Conservation (phyloP, 2,113 vertebrate species). For the Eulacestoma nigropectus region DNA sequence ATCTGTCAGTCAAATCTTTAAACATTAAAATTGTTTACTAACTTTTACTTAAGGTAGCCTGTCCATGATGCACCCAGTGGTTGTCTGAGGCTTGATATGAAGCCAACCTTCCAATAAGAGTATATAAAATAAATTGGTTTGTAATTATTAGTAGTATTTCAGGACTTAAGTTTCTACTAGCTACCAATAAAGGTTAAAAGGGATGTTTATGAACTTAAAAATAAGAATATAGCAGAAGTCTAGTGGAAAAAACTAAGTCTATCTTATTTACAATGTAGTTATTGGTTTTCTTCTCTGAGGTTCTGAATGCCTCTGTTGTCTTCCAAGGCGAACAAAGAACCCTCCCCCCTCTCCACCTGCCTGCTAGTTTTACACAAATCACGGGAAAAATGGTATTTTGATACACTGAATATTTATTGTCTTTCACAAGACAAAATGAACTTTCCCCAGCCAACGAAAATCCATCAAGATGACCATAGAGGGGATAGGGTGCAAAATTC, state of each 20-base stretch:
- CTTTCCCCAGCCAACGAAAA: constrained; percentile 1
- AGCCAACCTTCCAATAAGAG: not conserved
- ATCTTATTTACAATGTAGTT: not conserved
- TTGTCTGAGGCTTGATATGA: not conserved
- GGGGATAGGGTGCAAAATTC: constrained; percentile 10
- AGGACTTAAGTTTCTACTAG: not conserved
- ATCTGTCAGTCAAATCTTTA: not conserved
- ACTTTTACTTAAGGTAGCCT: not conserved
- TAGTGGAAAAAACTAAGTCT: not conserved
- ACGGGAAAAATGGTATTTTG: not conserved
- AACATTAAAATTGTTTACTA: not conserved
- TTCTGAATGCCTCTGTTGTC: not conserved
- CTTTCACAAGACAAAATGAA: constrained; percentile 54
- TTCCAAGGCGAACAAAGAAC: not conserved
- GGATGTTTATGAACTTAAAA: not conserved
- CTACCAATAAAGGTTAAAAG: not conserved
- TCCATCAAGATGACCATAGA: not conserved
- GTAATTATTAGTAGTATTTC: not conserved
- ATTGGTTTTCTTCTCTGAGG: not conserved
- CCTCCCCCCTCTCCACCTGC: not conserved
- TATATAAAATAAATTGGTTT: not conserved
- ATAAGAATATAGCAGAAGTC: not conserved
- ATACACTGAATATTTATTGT: constrained; percentile 69
- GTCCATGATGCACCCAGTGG: not conserved
- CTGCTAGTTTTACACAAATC: not conserved